These are phyloP conservation scores for Peromyscus attwateri DNA, from an alignment of 2,797 vertebrate species.

Conservation along the genomic window DNA sequence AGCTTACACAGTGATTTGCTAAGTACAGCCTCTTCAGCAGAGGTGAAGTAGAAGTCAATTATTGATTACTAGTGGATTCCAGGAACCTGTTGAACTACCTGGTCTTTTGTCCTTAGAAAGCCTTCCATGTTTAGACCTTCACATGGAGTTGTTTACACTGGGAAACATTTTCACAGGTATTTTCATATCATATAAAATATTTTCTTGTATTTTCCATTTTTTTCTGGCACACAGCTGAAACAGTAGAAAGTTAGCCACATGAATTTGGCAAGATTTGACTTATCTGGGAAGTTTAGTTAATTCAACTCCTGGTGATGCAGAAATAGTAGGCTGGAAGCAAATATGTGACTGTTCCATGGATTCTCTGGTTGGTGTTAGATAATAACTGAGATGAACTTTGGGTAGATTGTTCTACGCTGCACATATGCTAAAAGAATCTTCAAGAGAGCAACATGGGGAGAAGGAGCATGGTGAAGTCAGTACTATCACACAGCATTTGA, in stretches of 20 bases:
- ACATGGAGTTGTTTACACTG: slow-evolving; percentile 67
- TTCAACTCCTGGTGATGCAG: slow-evolving; percentile 60
- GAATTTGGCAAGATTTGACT: slow-evolving; percentile 29
- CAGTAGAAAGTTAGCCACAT: slow-evolving; percentile 45
- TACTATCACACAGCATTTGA: slow-evolving; percentile 26
- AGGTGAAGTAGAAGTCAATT: slow-evolving; percentile 88
- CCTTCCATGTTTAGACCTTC: slow-evolving; percentile 74
- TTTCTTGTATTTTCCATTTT: slow-evolving; percentile 59
- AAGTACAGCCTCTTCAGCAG: slow-evolving; percentile 89
- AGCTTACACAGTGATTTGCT: slow-evolving; percentile 89
- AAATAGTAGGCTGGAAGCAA: slow-evolving; percentile 29
- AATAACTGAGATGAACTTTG: neutral
- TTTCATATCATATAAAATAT: slow-evolving; percentile 35
- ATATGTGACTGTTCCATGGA: slow-evolving; percentile 26
- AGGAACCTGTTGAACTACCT: slow-evolving; percentile 87
- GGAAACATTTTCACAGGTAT: slow-evolving; percentile 79
- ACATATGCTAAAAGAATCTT: neutral
- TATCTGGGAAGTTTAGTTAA: slow-evolving; percentile 58
- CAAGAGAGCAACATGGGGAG: slow-evolving; percentile 56
- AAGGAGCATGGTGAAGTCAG: neutral
- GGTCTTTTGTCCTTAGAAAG: slow-evolving; percentile 80
- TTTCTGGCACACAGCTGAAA: slow-evolving; percentile 49
- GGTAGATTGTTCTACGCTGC: neutral
- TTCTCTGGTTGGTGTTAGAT: slow-evolving; percentile 21
- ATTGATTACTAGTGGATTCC: slow-evolving; percentile 87